A percentile compares a stretch with the other conserved stretches of the same genome.
Evolutionary conservation across 2,888 invertebrate species (phyloP).

Genomic region (Macaria notata): DNA sequence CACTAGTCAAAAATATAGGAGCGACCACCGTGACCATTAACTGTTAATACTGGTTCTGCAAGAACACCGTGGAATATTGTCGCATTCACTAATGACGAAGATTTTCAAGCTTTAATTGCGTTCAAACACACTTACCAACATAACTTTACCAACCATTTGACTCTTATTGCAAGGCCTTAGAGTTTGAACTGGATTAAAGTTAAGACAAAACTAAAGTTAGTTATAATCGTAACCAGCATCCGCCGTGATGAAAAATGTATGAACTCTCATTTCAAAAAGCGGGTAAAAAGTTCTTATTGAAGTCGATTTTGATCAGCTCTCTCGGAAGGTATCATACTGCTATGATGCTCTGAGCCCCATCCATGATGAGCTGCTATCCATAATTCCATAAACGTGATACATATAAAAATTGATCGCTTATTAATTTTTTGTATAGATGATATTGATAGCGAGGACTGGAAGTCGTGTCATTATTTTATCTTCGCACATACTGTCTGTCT

Average conservation of each 20-base stretch:
- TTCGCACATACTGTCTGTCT: too few relatives aligned
- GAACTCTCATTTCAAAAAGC: constrained; percentile 63
- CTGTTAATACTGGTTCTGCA: constrained; percentile 37
- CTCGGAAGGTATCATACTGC: constrained; percentile 67
- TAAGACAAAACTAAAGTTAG: constrained; percentile 35
- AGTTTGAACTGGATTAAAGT: constrained; percentile 24
- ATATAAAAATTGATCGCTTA: constrained; percentile 22
- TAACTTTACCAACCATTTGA: constrained; percentile 25
- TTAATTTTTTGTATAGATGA: constrained; percentile 21
- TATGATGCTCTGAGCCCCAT: background rate
- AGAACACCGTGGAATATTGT: constrained; percentile 81
- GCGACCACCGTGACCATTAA: constrained; percentile 26
- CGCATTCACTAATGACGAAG: constrained; percentile 76
- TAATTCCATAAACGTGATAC: constrained; percentile 32
- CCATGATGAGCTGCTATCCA: constrained; percentile 32
- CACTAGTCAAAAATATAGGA: constrained; percentile 45
- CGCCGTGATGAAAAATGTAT: constrained; percentile 75
- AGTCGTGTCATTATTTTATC: too few relatives aligned
- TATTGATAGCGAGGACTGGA: constrained; percentile 3
- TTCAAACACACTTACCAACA: constrained; percentile 61
- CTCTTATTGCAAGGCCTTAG: constrained; percentile 30
- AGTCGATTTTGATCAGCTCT: constrained; percentile 71
- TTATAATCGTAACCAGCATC: constrained; percentile 53
- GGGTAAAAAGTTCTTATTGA: constrained; percentile 65
- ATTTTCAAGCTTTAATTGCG: constrained; percentile 79